A percentile compares a stretch with the other conserved stretches of the same genome.
Conservation (phyloP, 2,113 vertebrate genomes). For the Litocranius walleri region DNA sequence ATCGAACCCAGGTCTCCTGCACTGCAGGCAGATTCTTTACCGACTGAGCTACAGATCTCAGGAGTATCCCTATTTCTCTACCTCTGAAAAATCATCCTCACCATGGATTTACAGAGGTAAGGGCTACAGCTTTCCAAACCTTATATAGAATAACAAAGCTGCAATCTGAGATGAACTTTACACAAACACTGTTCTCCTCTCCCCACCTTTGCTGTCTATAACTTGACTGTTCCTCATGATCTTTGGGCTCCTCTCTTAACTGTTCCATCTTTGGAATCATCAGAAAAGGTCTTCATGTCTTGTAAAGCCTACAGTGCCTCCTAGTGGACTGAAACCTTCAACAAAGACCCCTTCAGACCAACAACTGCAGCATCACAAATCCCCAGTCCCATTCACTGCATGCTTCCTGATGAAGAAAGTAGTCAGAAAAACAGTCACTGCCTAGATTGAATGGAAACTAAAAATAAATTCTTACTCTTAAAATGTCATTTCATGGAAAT, state of each 20-base stretch:
- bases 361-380: neutral
- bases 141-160: neutral
- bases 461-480: neutral
- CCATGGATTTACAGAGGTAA: too few species aligned
- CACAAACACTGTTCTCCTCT: neutral
- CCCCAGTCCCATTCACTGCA: neutral
- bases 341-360: neutral
- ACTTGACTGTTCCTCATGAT: neutral
- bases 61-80: too few species aligned
- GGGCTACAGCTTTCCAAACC: neutral
- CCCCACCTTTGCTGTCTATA: neutral
- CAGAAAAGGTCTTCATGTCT: neutral
- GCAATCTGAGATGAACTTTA: neutral
- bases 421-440: neutral
- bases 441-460: rapidly evolving
- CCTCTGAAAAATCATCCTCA: too few species aligned
- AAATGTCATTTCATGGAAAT: neutral
- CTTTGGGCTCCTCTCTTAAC: neutral
- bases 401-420: neutral
- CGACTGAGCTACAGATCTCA: too few species aligned
- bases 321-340: neutral
- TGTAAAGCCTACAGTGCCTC: neutral
- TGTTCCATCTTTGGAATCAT: rapidly evolving
- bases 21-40: too few species aligned
- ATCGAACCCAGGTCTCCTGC: too few species aligned